Evolutionary conservation across 1,140 invertebrate species (phyloP).

Genomic region (Meloidogyne floridensis): DNA sequence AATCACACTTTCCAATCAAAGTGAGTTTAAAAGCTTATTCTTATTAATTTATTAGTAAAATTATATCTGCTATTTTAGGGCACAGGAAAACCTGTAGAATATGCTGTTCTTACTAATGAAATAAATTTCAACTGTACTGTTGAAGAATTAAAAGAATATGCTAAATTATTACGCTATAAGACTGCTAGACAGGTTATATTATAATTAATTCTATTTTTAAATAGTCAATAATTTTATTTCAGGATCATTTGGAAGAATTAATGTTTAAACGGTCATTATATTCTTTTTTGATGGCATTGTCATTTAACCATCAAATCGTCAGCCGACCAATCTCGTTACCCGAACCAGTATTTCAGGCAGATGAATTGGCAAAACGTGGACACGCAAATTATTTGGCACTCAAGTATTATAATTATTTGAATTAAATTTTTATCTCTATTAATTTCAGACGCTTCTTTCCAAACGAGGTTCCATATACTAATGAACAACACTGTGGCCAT

Average conservation of each 20-base stretch:
- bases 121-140: neutral
- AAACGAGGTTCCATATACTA: slow-evolving; percentile 18
- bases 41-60: neutral
- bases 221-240: neutral
- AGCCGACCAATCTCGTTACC: slow-evolving; percentile 32
- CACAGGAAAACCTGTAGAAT: slow-evolving; percentile 37
- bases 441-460: slow-evolving; percentile 26
- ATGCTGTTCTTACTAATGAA: slow-evolving; percentile 36
- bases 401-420: slow-evolving; percentile 15
- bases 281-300: slow-evolving; percentile 34
- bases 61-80: slow-evolving; percentile 14
- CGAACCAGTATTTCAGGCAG: slow-evolving; percentile 31
- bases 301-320: slow-evolving; percentile 43
- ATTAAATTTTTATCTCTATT: slow-evolving; percentile 11
- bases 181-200: neutral
- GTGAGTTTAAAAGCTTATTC: slow-evolving; percentile 7
- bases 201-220: neutral
- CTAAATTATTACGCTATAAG: neutral
- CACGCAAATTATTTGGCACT: slow-evolving; percentile 15
- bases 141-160: neutral
- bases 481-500: neutral
- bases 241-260: neutral
- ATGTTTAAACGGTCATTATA: slow-evolving; percentile 5
- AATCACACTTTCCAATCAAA: slow-evolving; percentile 41
- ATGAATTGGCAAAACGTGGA: slow-evolving; percentile 32